Percentiles rank a stretch among this genome's conserved stretches.
phyloP scores from a whole-genome alignment of 1,140 invertebrate genomes.

The Trichonephila inaurata region DNA sequence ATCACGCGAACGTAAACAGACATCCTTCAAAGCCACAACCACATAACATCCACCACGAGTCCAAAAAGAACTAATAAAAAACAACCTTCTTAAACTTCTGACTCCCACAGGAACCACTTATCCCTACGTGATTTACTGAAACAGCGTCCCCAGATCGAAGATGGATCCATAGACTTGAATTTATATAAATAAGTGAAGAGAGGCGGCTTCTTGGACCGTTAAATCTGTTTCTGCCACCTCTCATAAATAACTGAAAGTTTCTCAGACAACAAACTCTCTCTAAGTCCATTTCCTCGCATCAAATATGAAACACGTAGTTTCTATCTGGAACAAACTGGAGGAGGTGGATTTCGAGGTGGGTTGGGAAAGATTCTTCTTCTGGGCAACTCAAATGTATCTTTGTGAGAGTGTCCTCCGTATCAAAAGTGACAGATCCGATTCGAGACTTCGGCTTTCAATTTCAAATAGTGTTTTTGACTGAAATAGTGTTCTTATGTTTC shows the following conservation, averaged over 20 bases:
- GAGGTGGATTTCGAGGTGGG: background rate
- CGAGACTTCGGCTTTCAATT: background rate
- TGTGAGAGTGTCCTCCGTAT: background rate
- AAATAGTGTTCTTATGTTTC: background rate
- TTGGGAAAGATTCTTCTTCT: background rate
- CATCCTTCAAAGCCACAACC: background rate
- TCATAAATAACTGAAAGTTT: constrained; percentile 45
- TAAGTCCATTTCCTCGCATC: constrained; percentile 53
- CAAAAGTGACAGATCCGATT: background rate
- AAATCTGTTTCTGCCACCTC: constrained; percentile 14
- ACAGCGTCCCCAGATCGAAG: background rate
- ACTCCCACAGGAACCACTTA: background rate
- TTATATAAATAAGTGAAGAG: constrained; percentile 44
- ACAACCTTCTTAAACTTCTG: background rate
- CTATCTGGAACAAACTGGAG: background rate
- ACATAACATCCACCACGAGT: background rate
- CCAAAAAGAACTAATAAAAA: background rate
- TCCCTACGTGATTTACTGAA: background rate
- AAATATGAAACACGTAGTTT: constrained; percentile 23
- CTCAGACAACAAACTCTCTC: background rate
- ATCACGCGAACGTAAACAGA: background rate
- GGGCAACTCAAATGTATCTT: background rate
- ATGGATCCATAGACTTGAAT: constrained; percentile 4
- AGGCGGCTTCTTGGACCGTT: background rate
- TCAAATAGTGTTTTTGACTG: background rate